Percentiles rank a stretch among this genome's conserved stretches.
These are phyloP conservation scores for Stichodactyla helianthus DNA, from an alignment of 64 coral and sea anemone species.

Conservation along the genomic window DNA sequence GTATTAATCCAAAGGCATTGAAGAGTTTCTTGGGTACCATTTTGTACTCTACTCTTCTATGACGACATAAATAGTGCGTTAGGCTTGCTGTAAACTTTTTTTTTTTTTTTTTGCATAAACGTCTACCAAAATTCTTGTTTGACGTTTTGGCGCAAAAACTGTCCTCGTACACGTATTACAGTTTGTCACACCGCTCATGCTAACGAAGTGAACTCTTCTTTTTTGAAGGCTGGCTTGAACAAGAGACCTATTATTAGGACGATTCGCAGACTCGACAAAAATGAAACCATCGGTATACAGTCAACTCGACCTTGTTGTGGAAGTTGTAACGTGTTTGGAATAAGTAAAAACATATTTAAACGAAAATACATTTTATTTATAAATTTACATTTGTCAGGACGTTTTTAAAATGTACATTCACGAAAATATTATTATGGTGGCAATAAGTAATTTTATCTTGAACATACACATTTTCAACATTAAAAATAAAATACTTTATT, in stretches of 20 bases:
- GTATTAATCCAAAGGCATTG: not conserved
- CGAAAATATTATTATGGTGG: not conserved
- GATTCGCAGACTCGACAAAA: not conserved
- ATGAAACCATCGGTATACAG: not conserved
- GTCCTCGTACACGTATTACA: not conserved
- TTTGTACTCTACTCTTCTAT: no score
- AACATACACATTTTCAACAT: not conserved
- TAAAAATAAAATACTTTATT: no score
- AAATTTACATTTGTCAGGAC: not conserved
- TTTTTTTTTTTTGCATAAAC: not conserved
- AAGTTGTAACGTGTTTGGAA: not conserved
- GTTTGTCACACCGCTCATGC: not conserved
- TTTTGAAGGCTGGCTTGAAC: constrained; percentile 84
- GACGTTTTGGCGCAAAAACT: not conserved
- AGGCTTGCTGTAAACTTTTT: not conserved
- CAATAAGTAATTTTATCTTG: not conserved
- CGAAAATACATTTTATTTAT: not conserved
- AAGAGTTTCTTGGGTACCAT: no score
- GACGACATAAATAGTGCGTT: not conserved
- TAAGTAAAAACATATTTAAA: not conserved
- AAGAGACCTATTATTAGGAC: constrained; percentile 86
- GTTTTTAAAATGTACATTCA: not conserved
- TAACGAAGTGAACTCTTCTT: not conserved
- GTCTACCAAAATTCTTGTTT: not conserved
- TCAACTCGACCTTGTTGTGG: not conserved